phyloP scores from a whole-genome alignment of 2,888 invertebrate genomes.

The Melieria omissa region DNA sequence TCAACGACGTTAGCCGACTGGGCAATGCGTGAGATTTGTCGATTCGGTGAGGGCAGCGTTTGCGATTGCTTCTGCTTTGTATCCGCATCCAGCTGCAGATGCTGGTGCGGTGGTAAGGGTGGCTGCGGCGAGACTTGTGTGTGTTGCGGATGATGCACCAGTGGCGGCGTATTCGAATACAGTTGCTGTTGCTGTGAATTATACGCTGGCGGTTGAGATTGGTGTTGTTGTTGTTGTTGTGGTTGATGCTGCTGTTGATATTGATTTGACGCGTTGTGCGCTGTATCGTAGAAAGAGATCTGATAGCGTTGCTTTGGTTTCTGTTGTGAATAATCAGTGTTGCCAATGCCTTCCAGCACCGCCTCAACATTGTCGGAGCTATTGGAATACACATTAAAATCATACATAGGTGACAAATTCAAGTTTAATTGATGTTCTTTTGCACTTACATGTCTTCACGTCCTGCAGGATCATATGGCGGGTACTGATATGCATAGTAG shows the following conservation, averaged over 20 bases:
- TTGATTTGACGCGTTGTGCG: slow-evolving; percentile 44
- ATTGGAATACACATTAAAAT: slow-evolving; percentile 7
- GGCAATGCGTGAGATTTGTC: slow-evolving; percentile 60
- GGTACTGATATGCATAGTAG: slow-evolving; percentile 73
- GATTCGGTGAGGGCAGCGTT: slow-evolving; percentile 60
- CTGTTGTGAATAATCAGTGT: slow-evolving; percentile 36
- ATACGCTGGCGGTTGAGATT: slow-evolving; percentile 42
- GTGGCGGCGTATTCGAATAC: slow-evolving; percentile 58
- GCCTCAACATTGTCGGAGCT: slow-evolving; percentile 68
- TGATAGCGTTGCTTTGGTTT: slow-evolving; percentile 55
- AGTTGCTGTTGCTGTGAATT: slow-evolving; percentile 50
- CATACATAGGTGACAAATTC: not conserved
- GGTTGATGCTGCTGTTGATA: slow-evolving; percentile 35
- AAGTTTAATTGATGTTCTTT: not conserved
- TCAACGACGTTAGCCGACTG: slow-evolving; percentile 38
- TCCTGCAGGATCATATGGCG: slow-evolving; percentile 70
- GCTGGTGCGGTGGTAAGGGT: slow-evolving; percentile 54
- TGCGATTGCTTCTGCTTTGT: slow-evolving; percentile 61
- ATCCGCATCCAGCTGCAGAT: slow-evolving; percentile 56
- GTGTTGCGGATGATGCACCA: slow-evolving; percentile 39
- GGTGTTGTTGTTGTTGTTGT: slow-evolving; percentile 39
- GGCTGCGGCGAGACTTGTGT: slow-evolving; percentile 53
- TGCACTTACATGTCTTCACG: slow-evolving; percentile 65
- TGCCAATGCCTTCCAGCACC: slow-evolving; percentile 63
- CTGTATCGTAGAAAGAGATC: slow-evolving; percentile 56